Percentiles rank a stretch among this genome's conserved stretches.
Conservation (phyloP, 2,797 vertebrate species). For the Oryzias dopingdopingensis region DNA sequence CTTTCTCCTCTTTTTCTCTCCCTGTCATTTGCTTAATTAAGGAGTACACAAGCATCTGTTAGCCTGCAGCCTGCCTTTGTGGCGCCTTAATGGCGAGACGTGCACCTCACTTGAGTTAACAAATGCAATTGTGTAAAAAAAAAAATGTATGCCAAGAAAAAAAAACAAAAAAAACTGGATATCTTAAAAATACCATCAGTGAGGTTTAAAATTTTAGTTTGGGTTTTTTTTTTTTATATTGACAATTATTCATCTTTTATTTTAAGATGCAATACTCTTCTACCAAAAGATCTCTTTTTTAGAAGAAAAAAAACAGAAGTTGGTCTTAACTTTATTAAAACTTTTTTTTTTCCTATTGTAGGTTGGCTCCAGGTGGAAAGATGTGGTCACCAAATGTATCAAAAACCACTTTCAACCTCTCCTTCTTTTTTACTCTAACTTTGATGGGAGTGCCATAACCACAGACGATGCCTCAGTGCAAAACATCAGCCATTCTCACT, state of each 20-base stretch:
- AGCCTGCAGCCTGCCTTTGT: slow-evolving; percentile 57
- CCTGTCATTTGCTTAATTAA: slow-evolving; percentile 68
- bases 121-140: slow-evolving; percentile 38
- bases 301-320: no score
- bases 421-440: slow-evolving; percentile 93
- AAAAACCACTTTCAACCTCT: slow-evolving; percentile 96
- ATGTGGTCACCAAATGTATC: slow-evolving; percentile 92
- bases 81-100: slow-evolving; percentile 40
- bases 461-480: slow-evolving; percentile 82
- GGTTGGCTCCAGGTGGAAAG: slow-evolving; percentile 95
- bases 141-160: no score
- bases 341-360: slow-evolving; percentile 39
- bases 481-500: slow-evolving; percentile 77
- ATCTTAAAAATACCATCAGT: no score
- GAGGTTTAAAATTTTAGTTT: no score
- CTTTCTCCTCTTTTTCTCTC: slow-evolving; percentile 4
- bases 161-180: no score
- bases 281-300: no score
- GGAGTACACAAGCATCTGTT: slow-evolving; percentile 70
- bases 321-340: not conserved
- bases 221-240: not conserved
- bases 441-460: slow-evolving; percentile 87
- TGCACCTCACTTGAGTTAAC: slow-evolving; percentile 39
- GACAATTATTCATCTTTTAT: not conserved
- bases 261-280: not conserved